Evolutionary conservation across 2,888 invertebrate genomes (phyloP).

Genomic region (Ernsta delagoae): DNA sequence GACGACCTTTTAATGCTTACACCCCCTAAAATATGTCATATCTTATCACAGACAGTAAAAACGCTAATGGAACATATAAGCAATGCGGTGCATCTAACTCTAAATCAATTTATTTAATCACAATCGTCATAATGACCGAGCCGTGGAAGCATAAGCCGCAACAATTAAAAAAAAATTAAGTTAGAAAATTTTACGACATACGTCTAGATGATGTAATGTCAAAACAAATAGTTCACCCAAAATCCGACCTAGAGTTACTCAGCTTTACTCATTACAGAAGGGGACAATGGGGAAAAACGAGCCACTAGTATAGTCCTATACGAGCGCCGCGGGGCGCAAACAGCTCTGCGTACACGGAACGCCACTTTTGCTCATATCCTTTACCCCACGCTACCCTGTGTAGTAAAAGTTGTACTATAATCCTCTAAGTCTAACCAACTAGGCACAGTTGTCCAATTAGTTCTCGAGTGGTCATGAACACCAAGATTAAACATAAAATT

Average conservation of each 20-base stretch:
- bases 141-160: too few relatives aligned
- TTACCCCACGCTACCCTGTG: conserved; percentile 3
- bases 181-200: too few relatives aligned
- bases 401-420: not conserved
- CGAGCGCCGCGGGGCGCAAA: conserved; percentile 49
- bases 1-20: too few relatives aligned
- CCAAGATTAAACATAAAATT: too few relatives aligned
- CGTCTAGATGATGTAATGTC: too few relatives aligned
- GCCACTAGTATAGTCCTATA: conserved; percentile 44
- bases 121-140: too few relatives aligned
- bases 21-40: too few relatives aligned
- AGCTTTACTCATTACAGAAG: not conserved
- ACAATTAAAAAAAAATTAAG: too few relatives aligned
- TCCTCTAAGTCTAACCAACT: not conserved
- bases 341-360: conserved; percentile 35
- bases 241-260: not conserved
- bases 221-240: not conserved
- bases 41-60: too few relatives aligned
- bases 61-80: too few relatives aligned
- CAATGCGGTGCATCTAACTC: too few relatives aligned
- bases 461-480: not conserved
- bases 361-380: conserved; percentile 42
- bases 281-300: conserved; percentile 39
- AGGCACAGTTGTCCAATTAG: not conserved
- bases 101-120: too few relatives aligned